A percentile compares a stretch with the other conserved stretches of the same genome.
phyloP scores from a whole-genome alignment of 2,113 vertebrate genomes.

The Otis tarda region DNA sequence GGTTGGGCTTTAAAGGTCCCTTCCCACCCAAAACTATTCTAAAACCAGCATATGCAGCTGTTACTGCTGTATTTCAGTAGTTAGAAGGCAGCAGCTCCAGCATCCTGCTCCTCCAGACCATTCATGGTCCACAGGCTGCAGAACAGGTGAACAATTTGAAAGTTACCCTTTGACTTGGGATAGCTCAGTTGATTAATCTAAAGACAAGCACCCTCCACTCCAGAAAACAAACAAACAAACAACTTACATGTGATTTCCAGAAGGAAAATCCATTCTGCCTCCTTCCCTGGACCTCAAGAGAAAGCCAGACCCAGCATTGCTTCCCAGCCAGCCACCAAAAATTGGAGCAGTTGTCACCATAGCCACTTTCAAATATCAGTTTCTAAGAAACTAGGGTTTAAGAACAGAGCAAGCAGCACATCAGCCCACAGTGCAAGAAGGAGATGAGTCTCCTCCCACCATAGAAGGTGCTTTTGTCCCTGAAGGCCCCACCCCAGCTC shows the following conservation, averaged over 20 bases:
- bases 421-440: accelerated
- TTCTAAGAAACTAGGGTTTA: accelerated
- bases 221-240: neutral
- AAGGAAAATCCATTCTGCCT: neutral
- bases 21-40: too few species aligned
- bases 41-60: accelerated
- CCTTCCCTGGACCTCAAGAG: neutral
- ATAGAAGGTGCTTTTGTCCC: neutral
- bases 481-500: neutral
- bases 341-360: neutral
- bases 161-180: neutral
- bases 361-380: neutral
- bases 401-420: neutral
- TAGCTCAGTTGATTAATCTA: neutral
- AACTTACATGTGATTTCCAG: neutral
- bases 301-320: neutral
- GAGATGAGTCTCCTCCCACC: accelerated
- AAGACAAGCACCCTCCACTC: neutral
- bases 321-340: neutral
- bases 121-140: neutral
- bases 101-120: neutral
- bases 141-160: neutral
- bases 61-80: accelerated
- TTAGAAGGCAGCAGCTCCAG: neutral
- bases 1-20: too few species aligned